Conservation (phyloP, 2,113 vertebrate genomes). For the Trichomycterus rosablanca region DNA sequence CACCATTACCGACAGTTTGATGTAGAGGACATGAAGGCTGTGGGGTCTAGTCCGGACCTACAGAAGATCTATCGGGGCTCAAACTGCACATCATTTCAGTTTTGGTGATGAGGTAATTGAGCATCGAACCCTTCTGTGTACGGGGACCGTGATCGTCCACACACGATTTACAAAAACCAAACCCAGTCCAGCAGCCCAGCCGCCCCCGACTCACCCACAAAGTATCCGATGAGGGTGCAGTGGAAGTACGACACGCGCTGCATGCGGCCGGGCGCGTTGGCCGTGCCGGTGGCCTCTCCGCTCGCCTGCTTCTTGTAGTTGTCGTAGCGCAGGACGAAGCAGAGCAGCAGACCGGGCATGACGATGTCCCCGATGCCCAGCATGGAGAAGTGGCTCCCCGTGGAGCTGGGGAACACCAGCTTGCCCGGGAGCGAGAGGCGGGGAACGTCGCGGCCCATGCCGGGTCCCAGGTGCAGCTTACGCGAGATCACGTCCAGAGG, state of each 20-base stretch:
- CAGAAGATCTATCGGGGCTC: too few species aligned
- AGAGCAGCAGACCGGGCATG: constrained; percentile 97
- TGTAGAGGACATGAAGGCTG: too few species aligned
- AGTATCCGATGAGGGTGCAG: constrained; percentile 98
- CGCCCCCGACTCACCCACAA: constrained; percentile 81
- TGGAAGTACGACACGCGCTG: constrained; percentile 98
- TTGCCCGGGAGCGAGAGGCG: constrained; percentile 94
- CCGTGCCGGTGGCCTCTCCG: constrained; percentile 76
- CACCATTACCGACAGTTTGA: too few species aligned
- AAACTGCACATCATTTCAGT: too few species aligned
- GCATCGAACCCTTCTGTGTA: too few species aligned
- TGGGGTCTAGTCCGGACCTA: too few species aligned
- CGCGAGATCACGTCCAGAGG: constrained; percentile 94
- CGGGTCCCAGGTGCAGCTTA: constrained; percentile 94
- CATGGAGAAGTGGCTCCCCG: constrained; percentile 98
- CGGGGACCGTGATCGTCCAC: too few species aligned
- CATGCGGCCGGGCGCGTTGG: constrained; percentile 92
- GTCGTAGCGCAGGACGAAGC: constrained; percentile 95
- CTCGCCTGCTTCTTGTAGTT: constrained; percentile 97
- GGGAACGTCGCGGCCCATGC: constrained; percentile 90
- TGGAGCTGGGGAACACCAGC: constrained; percentile 97
- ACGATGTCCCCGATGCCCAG: constrained; percentile 97
- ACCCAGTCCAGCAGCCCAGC: neutral
- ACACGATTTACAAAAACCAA: too few species aligned
- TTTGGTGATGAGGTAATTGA: too few species aligned